A percentile compares a stretch with the other conserved stretches of the same genome.
phyloP scores from a whole-genome alignment of 2,888 invertebrate genomes.

The Pherbina coryleti region DNA sequence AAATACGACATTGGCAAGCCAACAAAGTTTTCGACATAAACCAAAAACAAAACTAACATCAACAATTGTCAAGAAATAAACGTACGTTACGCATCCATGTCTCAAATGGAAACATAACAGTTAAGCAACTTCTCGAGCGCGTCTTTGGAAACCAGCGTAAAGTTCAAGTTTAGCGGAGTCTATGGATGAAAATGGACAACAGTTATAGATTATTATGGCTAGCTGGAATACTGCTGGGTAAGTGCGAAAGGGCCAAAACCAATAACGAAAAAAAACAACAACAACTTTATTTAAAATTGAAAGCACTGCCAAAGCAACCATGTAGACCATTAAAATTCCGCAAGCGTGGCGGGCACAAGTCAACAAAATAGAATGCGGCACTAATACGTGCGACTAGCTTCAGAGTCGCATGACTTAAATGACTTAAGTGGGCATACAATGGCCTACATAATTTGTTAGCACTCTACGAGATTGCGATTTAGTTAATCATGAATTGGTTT shows the following conservation, averaged over 20 bases:
- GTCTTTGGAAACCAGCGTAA: conserved; percentile 16
- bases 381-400: too few species aligned
- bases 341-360: too few species aligned
- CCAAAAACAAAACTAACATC: background rate
- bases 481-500: too few species aligned
- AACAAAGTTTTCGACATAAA: background rate
- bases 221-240: conserved; percentile 60
- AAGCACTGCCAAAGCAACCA: too few species aligned
- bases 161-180: conserved; percentile 42
- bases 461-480: background rate
- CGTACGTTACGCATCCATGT: background rate
- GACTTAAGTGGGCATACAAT: too few species aligned
- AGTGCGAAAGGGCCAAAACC: conserved; percentile 37
- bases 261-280: too few species aligned
- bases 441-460: too few species aligned
- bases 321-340: too few species aligned
- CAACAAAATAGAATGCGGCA: too few species aligned
- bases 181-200: conserved; percentile 61
- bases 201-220: conserved; percentile 59
- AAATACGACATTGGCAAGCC: background rate
- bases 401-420: too few species aligned
- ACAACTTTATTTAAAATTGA: too few species aligned
- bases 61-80: background rate
- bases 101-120: conserved; percentile 37
- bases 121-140: background rate